Conservation (phyloP, 2,888 invertebrate species). For the Acleris cristana region DNA sequence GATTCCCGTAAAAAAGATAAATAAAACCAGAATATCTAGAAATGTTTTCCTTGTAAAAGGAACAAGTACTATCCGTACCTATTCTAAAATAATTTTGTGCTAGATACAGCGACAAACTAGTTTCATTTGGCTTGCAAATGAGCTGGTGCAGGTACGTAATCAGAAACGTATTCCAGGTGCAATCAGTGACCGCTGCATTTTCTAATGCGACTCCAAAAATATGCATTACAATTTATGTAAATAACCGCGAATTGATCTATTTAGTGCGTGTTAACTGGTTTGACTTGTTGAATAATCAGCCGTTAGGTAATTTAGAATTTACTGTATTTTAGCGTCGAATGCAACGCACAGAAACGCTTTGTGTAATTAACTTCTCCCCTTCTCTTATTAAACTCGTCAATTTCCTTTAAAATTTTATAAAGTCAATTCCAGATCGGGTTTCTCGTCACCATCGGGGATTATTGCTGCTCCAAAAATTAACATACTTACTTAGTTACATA, state of each 20-base stretch:
- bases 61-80: background rate
- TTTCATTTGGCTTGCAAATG: conserved; percentile 41
- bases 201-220: conserved; percentile 17
- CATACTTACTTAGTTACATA: too few species aligned
- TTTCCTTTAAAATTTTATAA: too few species aligned
- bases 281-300: conserved; percentile 6
- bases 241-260: conserved; percentile 17
- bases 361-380: too few species aligned
- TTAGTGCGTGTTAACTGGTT: conserved; percentile 13
- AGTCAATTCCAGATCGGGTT: too few species aligned
- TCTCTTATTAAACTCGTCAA: too few species aligned
- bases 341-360: too few species aligned
- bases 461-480: too few species aligned
- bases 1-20: background rate
- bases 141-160: conserved; percentile 24
- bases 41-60: background rate
- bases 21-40: background rate
- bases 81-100: conserved; percentile 22
- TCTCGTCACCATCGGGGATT: too few species aligned
- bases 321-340: background rate
- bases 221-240: conserved; percentile 18
- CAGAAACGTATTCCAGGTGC: conserved; percentile 12
- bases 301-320: background rate
- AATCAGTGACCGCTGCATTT: conserved; percentile 25
- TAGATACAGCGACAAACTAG: conserved; percentile 39